Evolutionary conservation across 2,797 vertebrate genomes (phyloP).

Genomic region (Synanceia verrucosa): DNA sequence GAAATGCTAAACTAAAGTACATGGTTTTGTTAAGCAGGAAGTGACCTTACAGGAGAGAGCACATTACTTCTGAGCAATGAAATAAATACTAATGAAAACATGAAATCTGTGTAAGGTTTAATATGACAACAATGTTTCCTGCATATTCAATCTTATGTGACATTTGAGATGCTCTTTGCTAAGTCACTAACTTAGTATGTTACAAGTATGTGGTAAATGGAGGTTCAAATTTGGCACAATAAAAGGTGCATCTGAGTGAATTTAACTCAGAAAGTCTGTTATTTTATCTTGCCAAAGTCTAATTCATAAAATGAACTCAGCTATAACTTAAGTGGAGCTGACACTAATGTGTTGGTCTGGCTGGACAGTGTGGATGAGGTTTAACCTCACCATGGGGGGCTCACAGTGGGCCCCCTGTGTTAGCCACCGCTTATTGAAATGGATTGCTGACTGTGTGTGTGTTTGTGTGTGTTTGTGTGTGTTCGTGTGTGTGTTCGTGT

Average conservation of each 20-base stretch:
- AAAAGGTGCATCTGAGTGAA: not conserved
- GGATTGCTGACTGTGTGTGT: constrained; percentile 55
- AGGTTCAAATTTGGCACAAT: not conserved
- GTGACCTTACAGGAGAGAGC: not conserved
- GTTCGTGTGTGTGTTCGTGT: too few relatives aligned
- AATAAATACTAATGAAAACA: not conserved
- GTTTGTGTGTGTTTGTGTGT: constrained; percentile 19
- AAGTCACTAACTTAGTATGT: not conserved
- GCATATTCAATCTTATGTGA: not conserved
- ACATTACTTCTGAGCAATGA: not conserved
- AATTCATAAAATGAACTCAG: constrained; percentile 12
- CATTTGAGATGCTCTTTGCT: not conserved
- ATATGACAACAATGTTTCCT: not conserved
- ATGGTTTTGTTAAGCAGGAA: not conserved
- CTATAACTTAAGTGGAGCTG: constrained; percentile 45
- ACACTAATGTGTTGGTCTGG: constrained; percentile 52
- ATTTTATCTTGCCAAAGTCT: constrained; percentile 9
- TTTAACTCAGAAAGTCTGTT: not conserved
- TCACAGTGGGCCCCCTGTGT: constrained; percentile 36
- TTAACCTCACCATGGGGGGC: constrained; percentile 51
- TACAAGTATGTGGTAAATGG: not conserved
- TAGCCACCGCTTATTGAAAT: constrained; percentile 59
- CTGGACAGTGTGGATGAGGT: constrained; percentile 28
- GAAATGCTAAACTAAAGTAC: not conserved
- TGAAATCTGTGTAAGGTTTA: not conserved